Percentiles rank a stretch among this genome's conserved stretches.
These are phyloP conservation scores for Astyanax mexicanus DNA, from an alignment of 2,797 vertebrate species.

Conservation along the genomic window DNA sequence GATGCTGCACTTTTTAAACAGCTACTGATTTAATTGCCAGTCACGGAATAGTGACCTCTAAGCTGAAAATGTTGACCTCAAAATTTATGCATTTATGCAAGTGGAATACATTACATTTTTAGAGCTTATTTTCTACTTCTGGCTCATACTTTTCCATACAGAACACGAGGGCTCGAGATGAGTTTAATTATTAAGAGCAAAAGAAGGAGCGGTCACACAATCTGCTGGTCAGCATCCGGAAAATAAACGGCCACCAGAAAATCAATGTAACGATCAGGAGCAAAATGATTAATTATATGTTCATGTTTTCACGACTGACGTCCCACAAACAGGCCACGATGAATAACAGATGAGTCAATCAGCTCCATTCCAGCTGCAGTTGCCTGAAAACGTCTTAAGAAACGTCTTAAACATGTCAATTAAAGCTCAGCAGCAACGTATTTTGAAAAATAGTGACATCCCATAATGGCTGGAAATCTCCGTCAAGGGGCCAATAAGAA, in stretches of 20 bases:
- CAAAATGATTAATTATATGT: not conserved
- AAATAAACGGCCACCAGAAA: not conserved
- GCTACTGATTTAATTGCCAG: not conserved
- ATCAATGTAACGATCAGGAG: not conserved
- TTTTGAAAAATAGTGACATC: slow-evolving; percentile 6
- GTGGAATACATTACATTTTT: not conserved
- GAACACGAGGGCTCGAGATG: not conserved
- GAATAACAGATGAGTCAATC: not conserved
- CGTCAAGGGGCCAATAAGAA: not conserved
- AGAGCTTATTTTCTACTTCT: slow-evolving; percentile 7
- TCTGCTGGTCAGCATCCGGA: not conserved
- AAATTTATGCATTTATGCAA: slow-evolving; percentile 37
- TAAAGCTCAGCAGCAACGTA: not conserved
- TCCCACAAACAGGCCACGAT: not conserved
- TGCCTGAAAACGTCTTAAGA: not conserved
- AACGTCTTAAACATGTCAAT: slow-evolving; percentile 1
- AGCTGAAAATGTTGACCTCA: not conserved
- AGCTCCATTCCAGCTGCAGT: not conserved
- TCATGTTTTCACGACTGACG: not conserved
- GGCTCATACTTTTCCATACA: not conserved
- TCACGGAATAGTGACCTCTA: not conserved
- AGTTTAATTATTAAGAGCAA: not conserved
- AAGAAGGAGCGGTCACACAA: not conserved
- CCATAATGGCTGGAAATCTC: not conserved
- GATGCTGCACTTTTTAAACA: not conserved